These are phyloP conservation scores for Lepidocyrtinus sp. DNA, from an alignment of 2,888 invertebrate genomes.

Conservation along the genomic window DNA sequence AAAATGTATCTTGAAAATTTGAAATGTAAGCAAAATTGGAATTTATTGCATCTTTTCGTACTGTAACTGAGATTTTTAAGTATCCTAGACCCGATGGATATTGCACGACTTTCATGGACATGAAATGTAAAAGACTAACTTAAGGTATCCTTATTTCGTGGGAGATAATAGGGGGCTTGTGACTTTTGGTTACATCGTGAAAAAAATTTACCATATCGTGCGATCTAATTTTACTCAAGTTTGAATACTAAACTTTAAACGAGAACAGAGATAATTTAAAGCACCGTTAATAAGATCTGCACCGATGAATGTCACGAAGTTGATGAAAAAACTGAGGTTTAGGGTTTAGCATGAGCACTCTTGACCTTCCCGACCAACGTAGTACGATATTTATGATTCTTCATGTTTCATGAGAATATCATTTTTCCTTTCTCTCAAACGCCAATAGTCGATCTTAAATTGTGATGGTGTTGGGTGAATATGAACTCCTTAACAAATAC, in stretches of 20 bases:
- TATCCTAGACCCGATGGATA: not conserved
- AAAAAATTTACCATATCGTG: not conserved
- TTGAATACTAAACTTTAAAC: too few relatives aligned
- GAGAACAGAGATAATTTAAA: not conserved
- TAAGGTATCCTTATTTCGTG: not conserved
- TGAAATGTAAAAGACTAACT: not conserved
- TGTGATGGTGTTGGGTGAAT: not conserved
- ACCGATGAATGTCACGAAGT: not conserved
- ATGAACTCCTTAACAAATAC: too few relatives aligned
- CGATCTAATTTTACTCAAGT: not conserved
- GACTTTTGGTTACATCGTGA: not conserved
- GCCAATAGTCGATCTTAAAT: not conserved
- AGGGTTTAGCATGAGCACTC: not conserved
- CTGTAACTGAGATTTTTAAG: not conserved
- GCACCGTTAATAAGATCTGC: not conserved
- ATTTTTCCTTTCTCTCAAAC: not conserved
- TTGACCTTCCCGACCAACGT: not conserved
- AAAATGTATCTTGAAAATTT: slow-evolving; percentile 8
- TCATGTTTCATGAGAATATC: not conserved
- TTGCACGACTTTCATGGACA: not conserved
- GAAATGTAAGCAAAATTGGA: slow-evolving; percentile 13
- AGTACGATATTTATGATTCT: not conserved
- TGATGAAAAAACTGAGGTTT: not conserved
- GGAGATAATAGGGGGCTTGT: not conserved
- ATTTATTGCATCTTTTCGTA: slow-evolving; percentile 9